Percentiles rank a stretch among this genome's conserved stretches.
Conservation (phyloP, 2,888 invertebrate genomes). For the Pelosia muscerda region DNA sequence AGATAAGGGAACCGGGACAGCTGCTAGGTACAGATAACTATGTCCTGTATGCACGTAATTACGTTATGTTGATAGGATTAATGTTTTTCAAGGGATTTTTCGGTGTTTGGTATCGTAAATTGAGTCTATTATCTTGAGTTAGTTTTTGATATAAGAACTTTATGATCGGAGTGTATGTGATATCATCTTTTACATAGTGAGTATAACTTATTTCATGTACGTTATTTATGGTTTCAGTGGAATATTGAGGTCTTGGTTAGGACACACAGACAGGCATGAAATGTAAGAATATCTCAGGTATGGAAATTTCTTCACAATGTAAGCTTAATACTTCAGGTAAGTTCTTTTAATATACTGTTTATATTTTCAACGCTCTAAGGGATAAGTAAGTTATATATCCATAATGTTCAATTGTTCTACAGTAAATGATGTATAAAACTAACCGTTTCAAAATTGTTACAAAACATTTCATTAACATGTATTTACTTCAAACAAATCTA, state of each 20-base stretch:
- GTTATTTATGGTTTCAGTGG: too few relatives aligned
- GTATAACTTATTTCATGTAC: background rate
- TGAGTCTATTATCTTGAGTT: background rate
- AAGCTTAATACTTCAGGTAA: too few relatives aligned
- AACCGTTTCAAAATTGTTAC: background rate
- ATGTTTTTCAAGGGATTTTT: slow-evolving; percentile 4
- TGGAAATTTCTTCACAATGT: too few relatives aligned
- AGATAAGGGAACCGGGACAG: slow-evolving; percentile 66
- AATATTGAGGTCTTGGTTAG: too few relatives aligned
- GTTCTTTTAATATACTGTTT: too few relatives aligned
- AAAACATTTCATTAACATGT: background rate
- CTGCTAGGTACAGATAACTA: slow-evolving; percentile 55
- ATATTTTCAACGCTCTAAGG: too few relatives aligned
- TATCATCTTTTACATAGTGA: background rate
- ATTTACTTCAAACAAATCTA: background rate
- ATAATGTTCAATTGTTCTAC: too few relatives aligned
- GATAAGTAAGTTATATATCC: too few relatives aligned
- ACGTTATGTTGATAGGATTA: slow-evolving; percentile 24
- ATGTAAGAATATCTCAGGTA: too few relatives aligned
- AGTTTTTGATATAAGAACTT: background rate
- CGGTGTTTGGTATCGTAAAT: background rate
- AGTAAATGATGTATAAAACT: background rate
- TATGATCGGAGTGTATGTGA: background rate
- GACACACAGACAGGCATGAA: too few relatives aligned
- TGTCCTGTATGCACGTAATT: slow-evolving; percentile 42